phyloP scores from a whole-genome alignment of 2,113 vertebrate genomes.

The Cyphomyrus discorhynchus region DNA sequence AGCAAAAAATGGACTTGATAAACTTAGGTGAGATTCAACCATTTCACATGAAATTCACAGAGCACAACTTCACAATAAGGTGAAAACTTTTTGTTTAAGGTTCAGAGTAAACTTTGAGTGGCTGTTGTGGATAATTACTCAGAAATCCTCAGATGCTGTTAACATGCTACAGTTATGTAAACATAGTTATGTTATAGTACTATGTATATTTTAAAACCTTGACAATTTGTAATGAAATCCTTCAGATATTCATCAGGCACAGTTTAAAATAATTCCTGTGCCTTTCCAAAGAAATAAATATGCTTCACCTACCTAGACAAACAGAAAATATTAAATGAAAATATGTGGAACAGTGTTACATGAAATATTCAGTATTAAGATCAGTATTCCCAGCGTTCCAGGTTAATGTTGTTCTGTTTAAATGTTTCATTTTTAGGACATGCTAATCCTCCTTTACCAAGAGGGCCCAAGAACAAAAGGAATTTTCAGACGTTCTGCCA shows the following conservation, averaged over 20 bases:
- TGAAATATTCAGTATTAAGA: background rate
- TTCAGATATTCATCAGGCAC: background rate
- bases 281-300: background rate
- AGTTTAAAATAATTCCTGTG: background rate
- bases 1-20: background rate
- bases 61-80: background rate
- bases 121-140: background rate
- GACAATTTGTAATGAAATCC: background rate
- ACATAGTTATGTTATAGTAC: background rate
- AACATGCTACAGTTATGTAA: background rate
- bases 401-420: background rate
- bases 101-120: background rate
- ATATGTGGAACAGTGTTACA: background rate
- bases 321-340: background rate
- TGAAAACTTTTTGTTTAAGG: too few relatives aligned
- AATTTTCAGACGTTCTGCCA: conserved; percentile 70
- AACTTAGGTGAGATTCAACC: background rate
- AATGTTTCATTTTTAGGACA: conserved; percentile 46
- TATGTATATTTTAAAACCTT: background rate
- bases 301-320: background rate
- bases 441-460: conserved; percentile 62
- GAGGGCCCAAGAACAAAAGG: conserved; percentile 63
- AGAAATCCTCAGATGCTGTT: background rate
- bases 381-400: background rate
- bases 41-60: background rate